Base-by-base conservation (phyloP, 2,888 invertebrate species). In the Carcina quercana region DNA sequence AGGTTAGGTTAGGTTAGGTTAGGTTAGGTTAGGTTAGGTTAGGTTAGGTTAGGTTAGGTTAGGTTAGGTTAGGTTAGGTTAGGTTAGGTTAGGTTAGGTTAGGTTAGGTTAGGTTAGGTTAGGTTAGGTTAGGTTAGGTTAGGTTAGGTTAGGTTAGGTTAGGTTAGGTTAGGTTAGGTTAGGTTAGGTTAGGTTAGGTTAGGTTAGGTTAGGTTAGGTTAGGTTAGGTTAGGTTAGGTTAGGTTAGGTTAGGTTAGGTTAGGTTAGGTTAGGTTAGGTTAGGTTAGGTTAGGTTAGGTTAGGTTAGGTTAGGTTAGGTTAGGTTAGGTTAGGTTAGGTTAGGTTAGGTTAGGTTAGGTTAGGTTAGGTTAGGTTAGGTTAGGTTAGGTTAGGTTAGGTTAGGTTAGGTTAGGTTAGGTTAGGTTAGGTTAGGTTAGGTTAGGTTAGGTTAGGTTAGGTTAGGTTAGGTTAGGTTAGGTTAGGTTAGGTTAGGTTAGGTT, bases 1-100 rank as follows among this genome's bases (percentile, higher is more conserved):
- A 28, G 28, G 28, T 28, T 28, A 28, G 28, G 28, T 28, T 28
- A 28, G 28, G 28, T 28, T 28, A 28, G 28, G 28, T 28, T 28
- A 28, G 28, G 28, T 28, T 28, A 28, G 28, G 28, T 28, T 28
- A 28, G 28, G 28, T 28, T 28, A 28, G 28, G 28, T 28, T 28
- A 28, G 28, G 28, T 28, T 28, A 28, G 28, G 28, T 28, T 28
- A 28, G 28, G 28, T 28, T 28, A 28, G 28, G 28, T 28, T 28
- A 28, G 28, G 28, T 28, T 28, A 28, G 28, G 28, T 28, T 28
- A 28, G 28, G 28, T 28, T 28, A 28, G 28, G 28, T 28, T 28
- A 28, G 28, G 28, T 28, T 28, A 28, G 27, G 27, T 27, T 27
- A 27, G 27, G 27, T 27, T 27, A 27, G 27, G 27, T 27, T 27